phyloP scores from a whole-genome alignment of 2,797 vertebrate species.

The Gymnodraco acuticeps region DNA sequence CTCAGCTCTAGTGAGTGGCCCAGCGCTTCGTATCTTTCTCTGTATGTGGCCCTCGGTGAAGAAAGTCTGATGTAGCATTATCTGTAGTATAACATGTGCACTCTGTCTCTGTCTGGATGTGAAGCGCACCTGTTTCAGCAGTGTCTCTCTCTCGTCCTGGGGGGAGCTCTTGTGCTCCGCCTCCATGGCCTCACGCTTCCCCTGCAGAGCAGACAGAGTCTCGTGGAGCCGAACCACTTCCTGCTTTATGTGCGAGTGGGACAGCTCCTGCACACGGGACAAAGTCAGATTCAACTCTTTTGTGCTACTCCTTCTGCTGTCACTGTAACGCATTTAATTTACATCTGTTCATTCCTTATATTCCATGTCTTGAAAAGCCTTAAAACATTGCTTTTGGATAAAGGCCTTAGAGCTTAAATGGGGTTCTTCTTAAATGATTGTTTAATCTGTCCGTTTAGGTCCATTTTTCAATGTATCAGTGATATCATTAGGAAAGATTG shows the following conservation, averaged over 20 bases:
- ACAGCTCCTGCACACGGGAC: conserved; percentile 86
- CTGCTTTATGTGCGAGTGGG: conserved; percentile 91
- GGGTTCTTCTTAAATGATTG: neutral
- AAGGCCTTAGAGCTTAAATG: neutral
- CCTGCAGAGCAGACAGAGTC: conserved; percentile 87
- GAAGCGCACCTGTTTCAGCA: conserved; percentile 90
- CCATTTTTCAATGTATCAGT: neutral
- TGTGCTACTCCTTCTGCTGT: neutral
- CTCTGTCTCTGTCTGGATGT: neutral
- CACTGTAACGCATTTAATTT: neutral
- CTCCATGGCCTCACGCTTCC: conserved; percentile 88
- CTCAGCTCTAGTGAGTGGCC: too few relatives aligned
- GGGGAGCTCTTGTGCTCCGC: conserved; percentile 93
- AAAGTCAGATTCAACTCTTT: neutral
- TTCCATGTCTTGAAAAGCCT: neutral
- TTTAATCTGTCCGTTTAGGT: neutral
- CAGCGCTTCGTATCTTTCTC: too few relatives aligned
- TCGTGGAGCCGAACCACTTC: conserved; percentile 90
- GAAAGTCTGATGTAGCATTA: too few relatives aligned
- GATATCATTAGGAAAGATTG: neutral
- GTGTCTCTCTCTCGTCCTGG: conserved; percentile 91
- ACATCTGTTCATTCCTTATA: neutral
- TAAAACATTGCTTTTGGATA: neutral
- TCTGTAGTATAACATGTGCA: too few relatives aligned
- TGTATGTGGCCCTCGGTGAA: too few relatives aligned